phyloP scores from a whole-genome alignment of 2,113 vertebrate species.

The Dromaius novaehollandiae region DNA sequence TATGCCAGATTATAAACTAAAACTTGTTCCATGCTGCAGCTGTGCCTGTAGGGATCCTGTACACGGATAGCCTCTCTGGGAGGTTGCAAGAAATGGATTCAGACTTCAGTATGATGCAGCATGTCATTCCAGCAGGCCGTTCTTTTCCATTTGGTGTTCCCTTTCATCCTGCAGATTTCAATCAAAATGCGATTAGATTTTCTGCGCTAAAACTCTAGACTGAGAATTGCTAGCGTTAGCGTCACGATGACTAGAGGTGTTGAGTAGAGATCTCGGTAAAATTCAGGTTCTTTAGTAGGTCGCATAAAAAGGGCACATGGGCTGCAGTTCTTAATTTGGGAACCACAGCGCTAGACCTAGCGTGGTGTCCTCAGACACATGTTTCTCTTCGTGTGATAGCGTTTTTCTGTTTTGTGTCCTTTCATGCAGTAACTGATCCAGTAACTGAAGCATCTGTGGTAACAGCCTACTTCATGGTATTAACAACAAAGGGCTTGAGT shows the following conservation, averaged over 20 bases:
- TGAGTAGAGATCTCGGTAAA: background rate
- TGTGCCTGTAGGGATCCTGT: background rate
- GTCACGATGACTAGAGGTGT: background rate
- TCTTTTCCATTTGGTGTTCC: fast-evolving
- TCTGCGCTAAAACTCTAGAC: background rate
- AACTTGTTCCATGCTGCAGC: background rate
- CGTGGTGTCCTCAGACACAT: fast-evolving
- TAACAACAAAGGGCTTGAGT: background rate
- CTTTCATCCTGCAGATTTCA: too few species aligned
- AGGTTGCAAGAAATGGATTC: background rate
- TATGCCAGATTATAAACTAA: conserved; percentile 45
- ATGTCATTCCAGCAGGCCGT: background rate
- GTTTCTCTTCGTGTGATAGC: background rate
- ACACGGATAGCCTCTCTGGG: background rate
- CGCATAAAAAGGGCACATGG: background rate
- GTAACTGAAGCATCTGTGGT: background rate
- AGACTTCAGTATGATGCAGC: background rate
- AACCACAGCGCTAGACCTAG: background rate
- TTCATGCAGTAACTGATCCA: too few species aligned
- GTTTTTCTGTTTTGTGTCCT: background rate
- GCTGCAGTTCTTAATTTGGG: background rate
- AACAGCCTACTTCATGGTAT: background rate
- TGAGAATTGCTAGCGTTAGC: background rate
- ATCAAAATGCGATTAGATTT: too few species aligned
- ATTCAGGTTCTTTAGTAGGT: fast-evolving